Conservation (phyloP, 2,113 vertebrate species). For the Alethe castanea region DNA sequence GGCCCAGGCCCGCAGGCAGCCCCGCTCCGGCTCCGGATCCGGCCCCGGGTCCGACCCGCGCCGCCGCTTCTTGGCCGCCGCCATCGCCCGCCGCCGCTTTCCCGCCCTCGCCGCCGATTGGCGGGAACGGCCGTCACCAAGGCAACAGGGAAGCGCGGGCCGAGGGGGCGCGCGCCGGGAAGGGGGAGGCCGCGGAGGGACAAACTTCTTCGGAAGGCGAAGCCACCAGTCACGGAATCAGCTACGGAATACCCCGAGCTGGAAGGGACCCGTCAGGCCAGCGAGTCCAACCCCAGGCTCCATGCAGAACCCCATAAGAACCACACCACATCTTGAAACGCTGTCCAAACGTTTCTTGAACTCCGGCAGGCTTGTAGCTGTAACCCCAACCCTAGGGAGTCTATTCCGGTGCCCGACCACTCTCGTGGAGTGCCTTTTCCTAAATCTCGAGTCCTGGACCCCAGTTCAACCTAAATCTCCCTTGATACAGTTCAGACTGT, state of each 20-base stretch:
- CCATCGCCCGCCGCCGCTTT: neutral
- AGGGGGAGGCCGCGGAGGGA: accelerated
- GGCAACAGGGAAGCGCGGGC: neutral
- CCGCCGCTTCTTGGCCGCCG: neutral
- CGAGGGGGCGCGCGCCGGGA: accelerated
- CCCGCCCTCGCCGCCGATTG: neutral
- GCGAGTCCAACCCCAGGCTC: accelerated
- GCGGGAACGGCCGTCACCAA: neutral
- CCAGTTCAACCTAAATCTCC: neutral
- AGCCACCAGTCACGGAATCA: accelerated
- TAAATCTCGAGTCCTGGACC: neutral
- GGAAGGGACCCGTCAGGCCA: neutral
- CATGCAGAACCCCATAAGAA: neutral
- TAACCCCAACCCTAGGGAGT: neutral
- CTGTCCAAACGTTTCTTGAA: neutral
- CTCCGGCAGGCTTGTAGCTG: neutral
- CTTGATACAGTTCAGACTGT: neutral
- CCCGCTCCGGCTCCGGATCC: accelerated
- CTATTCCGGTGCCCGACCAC: neutral
- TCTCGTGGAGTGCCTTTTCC: neutral
- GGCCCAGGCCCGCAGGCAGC: neutral
- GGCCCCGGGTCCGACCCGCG: accelerated
- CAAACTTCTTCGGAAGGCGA: accelerated
- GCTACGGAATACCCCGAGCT: accelerated
- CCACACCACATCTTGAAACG: too few species aligned